Conservation (phyloP, 2,113 vertebrate species). For the Elaphurus davidianus region DNA sequence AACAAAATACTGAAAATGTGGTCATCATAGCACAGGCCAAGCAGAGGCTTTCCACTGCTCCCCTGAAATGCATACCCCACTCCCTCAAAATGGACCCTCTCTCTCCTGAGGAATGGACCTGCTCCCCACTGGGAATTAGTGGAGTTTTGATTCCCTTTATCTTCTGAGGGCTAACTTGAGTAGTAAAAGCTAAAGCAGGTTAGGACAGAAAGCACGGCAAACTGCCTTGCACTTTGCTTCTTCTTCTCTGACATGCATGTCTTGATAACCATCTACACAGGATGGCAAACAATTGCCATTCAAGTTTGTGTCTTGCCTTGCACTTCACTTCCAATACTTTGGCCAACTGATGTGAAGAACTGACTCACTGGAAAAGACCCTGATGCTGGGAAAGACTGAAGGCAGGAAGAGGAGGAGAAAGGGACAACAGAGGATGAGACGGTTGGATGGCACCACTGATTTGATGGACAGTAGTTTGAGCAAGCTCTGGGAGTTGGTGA, state of each 20-base stretch:
- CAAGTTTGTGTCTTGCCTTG: too few relatives aligned
- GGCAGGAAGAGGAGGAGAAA: neutral
- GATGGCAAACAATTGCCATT: neutral
- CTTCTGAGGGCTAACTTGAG: neutral
- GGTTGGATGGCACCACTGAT: neutral
- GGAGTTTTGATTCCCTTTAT: neutral
- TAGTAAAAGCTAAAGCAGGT: neutral
- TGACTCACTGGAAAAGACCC: neutral
- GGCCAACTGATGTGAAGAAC: neutral
- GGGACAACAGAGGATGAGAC: neutral
- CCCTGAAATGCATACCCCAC: neutral
- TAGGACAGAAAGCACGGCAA: neutral
- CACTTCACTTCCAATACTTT: neutral
- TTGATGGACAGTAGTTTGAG: neutral
- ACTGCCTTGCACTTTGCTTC: neutral
- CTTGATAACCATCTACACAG: neutral
- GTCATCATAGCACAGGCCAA: neutral
- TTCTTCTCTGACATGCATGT: neutral
- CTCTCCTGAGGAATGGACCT: neutral
- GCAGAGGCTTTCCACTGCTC: neutral
- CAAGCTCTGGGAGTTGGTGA: neutral
- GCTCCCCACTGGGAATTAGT: neutral
- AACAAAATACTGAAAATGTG: neutral
- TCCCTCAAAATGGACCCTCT: neutral
- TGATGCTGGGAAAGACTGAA: neutral